phyloP scores from a whole-genome alignment of 2,888 invertebrate species.

The Morpho deidamia region DNA sequence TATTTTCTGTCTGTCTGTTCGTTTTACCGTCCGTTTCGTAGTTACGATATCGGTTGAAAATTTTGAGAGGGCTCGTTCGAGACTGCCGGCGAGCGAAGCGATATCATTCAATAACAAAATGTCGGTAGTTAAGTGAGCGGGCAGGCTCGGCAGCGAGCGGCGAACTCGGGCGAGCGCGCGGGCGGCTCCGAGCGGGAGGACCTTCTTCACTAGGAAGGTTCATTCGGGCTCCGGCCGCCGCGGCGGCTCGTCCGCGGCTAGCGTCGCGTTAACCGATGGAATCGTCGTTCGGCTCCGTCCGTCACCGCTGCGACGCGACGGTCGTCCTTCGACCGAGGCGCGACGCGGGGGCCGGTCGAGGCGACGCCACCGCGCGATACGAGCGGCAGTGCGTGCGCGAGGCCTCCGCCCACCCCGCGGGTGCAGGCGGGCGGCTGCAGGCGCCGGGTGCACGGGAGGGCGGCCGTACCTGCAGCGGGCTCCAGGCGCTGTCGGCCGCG shows the following conservation, averaged over 20 bases:
- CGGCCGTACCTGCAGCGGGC: conserved; percentile 33
- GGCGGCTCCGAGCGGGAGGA: too few species aligned
- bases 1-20: too few species aligned
- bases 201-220: not conserved
- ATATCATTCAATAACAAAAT: not conserved
- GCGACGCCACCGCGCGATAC: not conserved
- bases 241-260: too few species aligned
- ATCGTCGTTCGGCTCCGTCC: too few species aligned
- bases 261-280: too few species aligned
- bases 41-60: too few species aligned
- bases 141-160: conserved; percentile 11
- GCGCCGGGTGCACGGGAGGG: conserved; percentile 49
- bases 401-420: conserved; percentile 13
- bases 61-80: too few species aligned
- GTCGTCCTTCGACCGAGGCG: not conserved
- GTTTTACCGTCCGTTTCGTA: too few species aligned
- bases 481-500: conserved; percentile 30
- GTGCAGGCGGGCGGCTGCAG: conserved; percentile 32
- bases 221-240: not conserved
- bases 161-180: too few species aligned
- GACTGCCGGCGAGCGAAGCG: too few species aligned
- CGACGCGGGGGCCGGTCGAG: not conserved
- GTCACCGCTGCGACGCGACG: too few species aligned
- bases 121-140: conserved; percentile 7
- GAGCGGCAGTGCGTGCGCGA: conserved; percentile 25